Evolutionary conservation across 2,888 invertebrate genomes (phyloP), one percentile per base, ranked within the genome.

Genomic region (Drosophila mercatorum): DNA sequence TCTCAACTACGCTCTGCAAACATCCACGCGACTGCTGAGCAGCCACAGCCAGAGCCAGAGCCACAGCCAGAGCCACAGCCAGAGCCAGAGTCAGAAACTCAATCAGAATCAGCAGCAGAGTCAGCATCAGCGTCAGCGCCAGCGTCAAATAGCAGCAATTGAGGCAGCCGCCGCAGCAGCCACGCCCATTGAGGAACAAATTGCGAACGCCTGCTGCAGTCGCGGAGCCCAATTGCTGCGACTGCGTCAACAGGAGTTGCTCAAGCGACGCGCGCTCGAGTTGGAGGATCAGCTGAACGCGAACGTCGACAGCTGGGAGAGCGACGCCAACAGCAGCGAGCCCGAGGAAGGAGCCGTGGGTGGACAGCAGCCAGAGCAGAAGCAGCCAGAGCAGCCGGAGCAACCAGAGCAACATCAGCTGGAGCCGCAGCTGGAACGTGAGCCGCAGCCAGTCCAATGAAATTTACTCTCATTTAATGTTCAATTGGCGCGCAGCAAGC

Each of bases 381-480:
- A 63, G 10, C 49, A 49, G 26, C 40, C 26, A 12, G 12, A 11
- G 17, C 51, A 51, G 26, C 52, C 56, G 12, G 14, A n/a, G 47
- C 22, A 66, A 28, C 40, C 36, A 17, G 34, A 52, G 52, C 22
- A 38, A 4, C 22, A 53, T 38, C 53, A 66, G 40, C 44, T 47
- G 26, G 65, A 69, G 57, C 74, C 64, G 66, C 71, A 83, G 77
- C 51, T 17, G 51, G 51, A 51, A 51, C 51, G 22, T 51, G 36
- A 51, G 51, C 51, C 51, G 51, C 78, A 90, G 79, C 87, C 89
- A 80, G 84, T 83, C 88, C 92, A 91, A 92, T 92, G 92, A 92
- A 92, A 92, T 88, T 91, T 91, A 92, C 91, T 92, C 87, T 82
- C 92, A 90, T 90, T 92, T 92, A 92, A 92, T 92, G 92, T 92